A percentile compares a stretch with the other conserved stretches of the same genome.
Evolutionary conservation across 2,888 invertebrate species (phyloP).

Genomic region (Epirrhoe alternata): DNA sequence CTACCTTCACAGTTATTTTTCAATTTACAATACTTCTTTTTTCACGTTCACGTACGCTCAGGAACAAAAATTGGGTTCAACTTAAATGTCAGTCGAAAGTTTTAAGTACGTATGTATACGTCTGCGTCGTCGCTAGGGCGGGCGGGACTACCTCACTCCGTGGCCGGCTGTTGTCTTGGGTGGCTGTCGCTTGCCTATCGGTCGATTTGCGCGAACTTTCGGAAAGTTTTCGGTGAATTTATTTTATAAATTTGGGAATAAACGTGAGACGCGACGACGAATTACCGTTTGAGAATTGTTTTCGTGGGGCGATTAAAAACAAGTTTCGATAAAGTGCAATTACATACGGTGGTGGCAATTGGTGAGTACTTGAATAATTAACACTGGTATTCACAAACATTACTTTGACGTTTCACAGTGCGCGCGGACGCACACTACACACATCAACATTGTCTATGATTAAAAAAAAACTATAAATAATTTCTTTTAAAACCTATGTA

Average conservation of each 20-base stretch:
- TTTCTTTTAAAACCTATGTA: too few species aligned
- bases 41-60: background rate
- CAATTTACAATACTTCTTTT: background rate
- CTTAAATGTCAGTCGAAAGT: constrained; percentile 35
- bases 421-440: too few species aligned
- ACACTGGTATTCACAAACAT: too few species aligned
- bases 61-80: constrained; percentile 22
- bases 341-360: constrained; percentile 1
- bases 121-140: constrained; percentile 49
- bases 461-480: too few species aligned
- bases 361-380: constrained; percentile 13
- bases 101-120: constrained; percentile 27
- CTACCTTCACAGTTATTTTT: background rate
- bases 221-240: constrained; percentile 20
- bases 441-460: too few species aligned
- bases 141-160: constrained; percentile 53
- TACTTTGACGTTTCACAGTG: too few species aligned
- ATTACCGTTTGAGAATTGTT: background rate
- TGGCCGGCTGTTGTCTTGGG: constrained; percentile 55
- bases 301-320: constrained; percentile 17
- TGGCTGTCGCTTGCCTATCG: constrained; percentile 52
- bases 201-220: constrained; percentile 48
- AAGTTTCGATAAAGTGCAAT: background rate
- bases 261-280: background rate
- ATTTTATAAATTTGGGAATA: background rate